phyloP scores from a whole-genome alignment of 2,113 vertebrate genomes.

The Aegotheles bennettii region DNA sequence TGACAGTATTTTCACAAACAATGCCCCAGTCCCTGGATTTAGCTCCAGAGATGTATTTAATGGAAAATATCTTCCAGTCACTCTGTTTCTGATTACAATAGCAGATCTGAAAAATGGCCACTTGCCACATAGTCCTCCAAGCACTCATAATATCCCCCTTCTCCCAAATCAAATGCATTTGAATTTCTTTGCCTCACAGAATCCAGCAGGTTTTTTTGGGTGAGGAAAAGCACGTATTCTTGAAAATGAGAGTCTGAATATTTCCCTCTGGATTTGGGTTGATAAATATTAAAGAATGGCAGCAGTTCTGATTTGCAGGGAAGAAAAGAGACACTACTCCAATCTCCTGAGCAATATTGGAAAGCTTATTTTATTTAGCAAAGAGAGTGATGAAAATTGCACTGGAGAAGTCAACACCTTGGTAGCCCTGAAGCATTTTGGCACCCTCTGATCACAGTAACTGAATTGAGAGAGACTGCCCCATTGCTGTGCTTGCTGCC shows the following conservation, averaged over 20 bases:
- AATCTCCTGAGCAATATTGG: conserved; percentile 51
- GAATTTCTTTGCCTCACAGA: conserved; percentile 38
- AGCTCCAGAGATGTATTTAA: conserved; percentile 10
- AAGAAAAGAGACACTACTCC: conserved; percentile 21
- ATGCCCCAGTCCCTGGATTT: background rate
- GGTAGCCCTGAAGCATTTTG: conserved; percentile 59
- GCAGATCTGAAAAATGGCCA: conserved; percentile 34
- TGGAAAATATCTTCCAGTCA: conserved; percentile 50
- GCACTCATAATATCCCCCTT: background rate
- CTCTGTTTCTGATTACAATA: conserved; percentile 25
- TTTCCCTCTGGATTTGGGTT: conserved; percentile 35
- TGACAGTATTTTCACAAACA: conserved; percentile 8
- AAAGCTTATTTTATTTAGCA: conserved; percentile 64
- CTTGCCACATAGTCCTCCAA: conserved; percentile 12
- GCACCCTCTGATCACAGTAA: conserved; percentile 12
- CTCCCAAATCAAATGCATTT: conserved; percentile 2
- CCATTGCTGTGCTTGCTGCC: background rate
- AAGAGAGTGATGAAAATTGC: conserved; percentile 49
- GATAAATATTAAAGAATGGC: conserved; percentile 67
- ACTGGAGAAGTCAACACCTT: conserved; percentile 36
- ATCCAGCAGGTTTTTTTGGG: background rate
- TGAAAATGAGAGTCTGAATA: conserved; percentile 29
- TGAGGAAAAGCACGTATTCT: background rate
- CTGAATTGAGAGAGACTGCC: background rate
- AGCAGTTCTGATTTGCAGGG: conserved; percentile 40